phyloP scores from a whole-genome alignment of 2,797 vertebrate species.

The Microctenopoma lineatum region DNA sequence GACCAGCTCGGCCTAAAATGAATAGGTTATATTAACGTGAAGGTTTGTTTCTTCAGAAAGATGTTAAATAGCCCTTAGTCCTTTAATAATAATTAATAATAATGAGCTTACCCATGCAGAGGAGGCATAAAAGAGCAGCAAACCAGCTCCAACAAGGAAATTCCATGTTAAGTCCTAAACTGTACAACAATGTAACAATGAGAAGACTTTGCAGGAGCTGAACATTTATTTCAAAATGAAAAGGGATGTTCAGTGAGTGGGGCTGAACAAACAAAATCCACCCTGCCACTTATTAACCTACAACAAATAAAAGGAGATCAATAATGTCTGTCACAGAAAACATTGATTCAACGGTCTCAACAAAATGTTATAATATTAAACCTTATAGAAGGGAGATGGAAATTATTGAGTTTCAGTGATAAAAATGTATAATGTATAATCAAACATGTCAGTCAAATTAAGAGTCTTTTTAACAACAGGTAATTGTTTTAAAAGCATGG shows the following conservation, averaged over 20 bases:
- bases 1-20: no score
- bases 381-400: neutral
- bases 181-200: slow-evolving; percentile 12
- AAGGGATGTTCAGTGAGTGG: slow-evolving; percentile 8
- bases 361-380: no score
- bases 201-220: neutral
- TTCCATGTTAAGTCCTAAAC: slow-evolving; percentile 57
- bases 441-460: no score
- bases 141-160: slow-evolving; percentile 45
- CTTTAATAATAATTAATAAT: no score
- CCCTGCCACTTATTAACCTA: slow-evolving; percentile 69
- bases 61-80: neutral
- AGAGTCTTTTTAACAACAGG: no score
- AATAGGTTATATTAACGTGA: neutral
- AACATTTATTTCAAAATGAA: slow-evolving; percentile 36
- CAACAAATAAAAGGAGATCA: slow-evolving; percentile 59
- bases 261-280: slow-evolving; percentile 14
- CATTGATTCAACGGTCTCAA: neutral
- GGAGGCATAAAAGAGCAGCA: slow-evolving; percentile 48
- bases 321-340: slow-evolving; percentile 33
- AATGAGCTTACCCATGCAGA: slow-evolving; percentile 60
- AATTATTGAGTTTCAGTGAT: neutral
- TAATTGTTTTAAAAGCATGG: no score
- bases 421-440: neutral
- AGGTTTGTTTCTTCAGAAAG: no score